Evolutionary conservation across 2,888 invertebrate genomes (phyloP), one percentile per base, ranked within the genome.

Genomic region (Steromphala cineraria): DNA sequence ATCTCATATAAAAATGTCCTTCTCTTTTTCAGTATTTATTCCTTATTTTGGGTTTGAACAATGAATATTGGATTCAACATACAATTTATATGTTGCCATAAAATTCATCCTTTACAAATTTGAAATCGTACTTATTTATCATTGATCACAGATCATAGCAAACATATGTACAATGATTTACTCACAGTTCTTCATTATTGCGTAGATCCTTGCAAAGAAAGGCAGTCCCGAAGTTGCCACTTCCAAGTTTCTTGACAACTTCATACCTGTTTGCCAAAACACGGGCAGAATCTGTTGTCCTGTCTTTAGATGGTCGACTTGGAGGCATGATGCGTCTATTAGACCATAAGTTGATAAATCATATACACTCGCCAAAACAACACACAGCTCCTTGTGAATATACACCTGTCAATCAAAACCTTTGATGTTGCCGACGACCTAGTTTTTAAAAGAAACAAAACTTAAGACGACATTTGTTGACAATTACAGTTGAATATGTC

Each of bases 141-240:
- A 46, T 13, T 4, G 10, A 10, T 10, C 13, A 10, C 1, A 5
- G 13, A 13, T 46, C 46, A 10, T 46, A 46, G 10, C 7, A 46
- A 46, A 1, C 5, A 10, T 46, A 10, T 46, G 10, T 13, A 10
- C 46, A 46, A 1, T 46, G 1, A 46, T 46, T 17, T 71, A 83
- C 87, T 87, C 79, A 92, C 91, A 82, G 62, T 84, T 89, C 86
- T 75, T 88, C 88, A 77, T 90, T 89, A 75, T 87, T 86, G 71
- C 88, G 82, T 13, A 84, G 79, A 82, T 92, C 92, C 79, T 90
- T 91, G 81, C 90, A 90, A 0, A 93, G 82, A 87, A 89, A 93
- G 3, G 92, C 93, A 24, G 92, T 92, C 8, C 93, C 93, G 87
- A 92, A 93, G 83, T 93, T 93, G 24, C 93, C 93, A 84, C 91